Conservation (phyloP, 2,113 vertebrate species). For the Ailuropoda melanoleuca region DNA sequence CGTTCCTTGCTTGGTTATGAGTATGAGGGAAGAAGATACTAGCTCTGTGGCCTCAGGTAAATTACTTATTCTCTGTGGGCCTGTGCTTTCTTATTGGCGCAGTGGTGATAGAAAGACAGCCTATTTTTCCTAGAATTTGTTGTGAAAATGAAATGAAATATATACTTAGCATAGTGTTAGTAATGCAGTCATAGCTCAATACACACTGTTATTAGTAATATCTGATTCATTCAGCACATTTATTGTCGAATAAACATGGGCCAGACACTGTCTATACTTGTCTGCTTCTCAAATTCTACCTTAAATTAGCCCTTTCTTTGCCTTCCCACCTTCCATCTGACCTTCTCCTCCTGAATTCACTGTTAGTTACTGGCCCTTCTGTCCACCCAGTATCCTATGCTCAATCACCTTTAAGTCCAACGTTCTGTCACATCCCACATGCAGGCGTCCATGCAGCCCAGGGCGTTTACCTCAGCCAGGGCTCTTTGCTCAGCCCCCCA, state of each 20-base stretch:
- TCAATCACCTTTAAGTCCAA: not conserved
- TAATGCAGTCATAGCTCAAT: not conserved
- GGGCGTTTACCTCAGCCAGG: not conserved
- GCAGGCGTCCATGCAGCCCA: not conserved
- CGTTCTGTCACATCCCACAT: not conserved
- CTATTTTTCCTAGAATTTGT: not conserved
- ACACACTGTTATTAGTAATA: not conserved
- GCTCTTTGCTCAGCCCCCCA: not conserved
- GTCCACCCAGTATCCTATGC: not conserved
- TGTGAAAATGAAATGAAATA: slow-evolving; percentile 19
- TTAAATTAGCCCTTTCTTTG: not conserved
- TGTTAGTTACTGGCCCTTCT: not conserved
- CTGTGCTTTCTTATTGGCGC: not conserved
- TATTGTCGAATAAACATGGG: not conserved
- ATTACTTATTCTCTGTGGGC: not conserved
- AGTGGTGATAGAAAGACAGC: not conserved
- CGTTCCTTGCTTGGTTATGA: not conserved
- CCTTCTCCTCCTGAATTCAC: not conserved
- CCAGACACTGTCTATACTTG: not conserved
- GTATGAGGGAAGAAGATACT: not conserved
- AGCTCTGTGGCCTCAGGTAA: not conserved
- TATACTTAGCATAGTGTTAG: not conserved
- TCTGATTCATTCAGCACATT: not conserved
- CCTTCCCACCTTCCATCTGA: not conserved
- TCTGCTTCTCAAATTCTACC: not conserved